Evolutionary conservation across 2,797 vertebrate genomes (phyloP).

Genomic region (Dicrostonyx torquatus): DNA sequence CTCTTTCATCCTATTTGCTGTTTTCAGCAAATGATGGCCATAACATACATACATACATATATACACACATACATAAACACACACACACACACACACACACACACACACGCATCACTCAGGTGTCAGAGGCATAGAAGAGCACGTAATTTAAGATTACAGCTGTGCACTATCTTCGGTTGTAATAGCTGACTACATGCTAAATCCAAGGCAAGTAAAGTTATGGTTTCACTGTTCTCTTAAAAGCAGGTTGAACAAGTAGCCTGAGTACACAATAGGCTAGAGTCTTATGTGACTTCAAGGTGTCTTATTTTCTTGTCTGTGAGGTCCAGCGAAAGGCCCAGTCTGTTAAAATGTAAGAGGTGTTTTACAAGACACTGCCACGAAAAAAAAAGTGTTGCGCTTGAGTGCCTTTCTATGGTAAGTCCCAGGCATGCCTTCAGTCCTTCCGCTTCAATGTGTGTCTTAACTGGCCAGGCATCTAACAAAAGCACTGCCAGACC

Average conservation of each 20-base stretch:
- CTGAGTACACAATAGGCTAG: background rate
- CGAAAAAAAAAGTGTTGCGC: background rate
- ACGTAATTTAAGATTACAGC: background rate
- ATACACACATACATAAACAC: background rate
- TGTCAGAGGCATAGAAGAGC: background rate
- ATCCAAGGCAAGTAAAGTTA: background rate
- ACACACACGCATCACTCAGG: background rate
- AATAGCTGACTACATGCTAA: background rate
- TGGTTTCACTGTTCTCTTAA: background rate
- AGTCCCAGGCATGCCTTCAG: background rate
- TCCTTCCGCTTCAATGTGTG: background rate
- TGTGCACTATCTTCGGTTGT: background rate
- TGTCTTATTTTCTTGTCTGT: background rate
- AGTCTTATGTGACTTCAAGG: background rate
- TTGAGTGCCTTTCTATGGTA: accelerated
- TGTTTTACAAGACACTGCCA: background rate
- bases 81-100: background rate
- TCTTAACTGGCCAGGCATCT: background rate
- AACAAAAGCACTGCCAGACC: background rate
- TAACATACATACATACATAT: background rate
- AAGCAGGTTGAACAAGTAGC: background rate
- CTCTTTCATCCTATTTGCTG: background rate
- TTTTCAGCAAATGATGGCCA: background rate
- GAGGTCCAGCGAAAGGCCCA: background rate
- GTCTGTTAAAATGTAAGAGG: background rate